Evolutionary conservation across 2,797 vertebrate genomes (phyloP).

Genomic region (Rhynchotus rufescens): DNA sequence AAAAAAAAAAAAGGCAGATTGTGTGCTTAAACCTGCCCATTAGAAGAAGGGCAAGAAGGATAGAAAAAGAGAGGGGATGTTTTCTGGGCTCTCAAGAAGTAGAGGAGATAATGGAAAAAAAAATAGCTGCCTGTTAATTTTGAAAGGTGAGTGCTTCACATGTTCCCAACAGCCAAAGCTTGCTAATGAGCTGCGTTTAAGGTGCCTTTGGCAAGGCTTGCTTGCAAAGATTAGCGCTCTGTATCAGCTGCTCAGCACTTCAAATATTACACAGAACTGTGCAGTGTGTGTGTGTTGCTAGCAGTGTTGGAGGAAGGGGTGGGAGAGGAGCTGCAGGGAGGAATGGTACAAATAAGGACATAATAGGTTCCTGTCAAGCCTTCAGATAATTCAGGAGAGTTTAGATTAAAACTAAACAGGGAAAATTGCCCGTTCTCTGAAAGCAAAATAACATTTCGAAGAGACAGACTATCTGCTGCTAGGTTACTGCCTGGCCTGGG

Average conservation of each 20-base stretch:
- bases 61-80: background rate
- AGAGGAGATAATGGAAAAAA: background rate
- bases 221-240: background rate
- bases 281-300: background rate
- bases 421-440: slow-evolving; percentile 64
- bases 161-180: background rate
- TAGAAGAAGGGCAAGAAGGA: background rate
- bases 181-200: background rate
- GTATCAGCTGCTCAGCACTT: background rate
- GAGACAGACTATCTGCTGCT: slow-evolving; percentile 70
- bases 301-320: background rate
- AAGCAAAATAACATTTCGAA: slow-evolving; percentile 69
- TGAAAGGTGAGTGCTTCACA: background rate
- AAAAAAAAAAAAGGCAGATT: background rate
- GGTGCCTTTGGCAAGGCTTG: background rate
- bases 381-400: slow-evolving; percentile 54
- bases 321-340: background rate
- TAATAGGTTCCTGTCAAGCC: background rate
- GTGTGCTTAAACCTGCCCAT: background rate
- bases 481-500: slow-evolving; percentile 49
- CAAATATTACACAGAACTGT: background rate
- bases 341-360: background rate
- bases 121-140: background rate
- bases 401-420: slow-evolving; percentile 58
- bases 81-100: background rate